A percentile compares a stretch with the other conserved stretches of the same genome.
Evolutionary conservation across 1,140 invertebrate species (phyloP).

Genomic region (Piezodorus guildinii): DNA sequence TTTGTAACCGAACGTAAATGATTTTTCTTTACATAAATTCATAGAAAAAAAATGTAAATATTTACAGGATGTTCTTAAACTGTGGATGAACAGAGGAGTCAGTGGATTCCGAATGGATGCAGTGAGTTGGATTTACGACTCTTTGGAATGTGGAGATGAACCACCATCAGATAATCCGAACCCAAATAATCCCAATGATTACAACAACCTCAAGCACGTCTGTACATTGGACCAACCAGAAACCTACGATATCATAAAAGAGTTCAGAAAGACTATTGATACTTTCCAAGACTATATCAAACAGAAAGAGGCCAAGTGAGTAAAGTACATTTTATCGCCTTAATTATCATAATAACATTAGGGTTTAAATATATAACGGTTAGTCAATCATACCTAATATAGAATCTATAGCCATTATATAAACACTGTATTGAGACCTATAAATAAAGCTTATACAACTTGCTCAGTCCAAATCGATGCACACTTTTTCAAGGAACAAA

Average conservation of each 20-base stretch:
- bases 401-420: too few relatives aligned
- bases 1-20: background rate
- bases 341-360: too few relatives aligned
- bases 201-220: background rate
- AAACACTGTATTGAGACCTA: too few relatives aligned
- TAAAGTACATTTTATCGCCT: too few relatives aligned
- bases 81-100: slow-evolving; percentile 59
- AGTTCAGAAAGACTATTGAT: too few relatives aligned
- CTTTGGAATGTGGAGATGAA: slow-evolving; percentile 12
- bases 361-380: too few relatives aligned
- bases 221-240: background rate
- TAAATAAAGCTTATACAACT: too few relatives aligned
- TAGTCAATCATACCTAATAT: too few relatives aligned
- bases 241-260: too few relatives aligned
- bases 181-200: slow-evolving; percentile 12
- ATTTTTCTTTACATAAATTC: background rate
- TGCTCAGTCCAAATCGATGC: too few relatives aligned
- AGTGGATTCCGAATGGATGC: slow-evolving; percentile 31
- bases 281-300: background rate
- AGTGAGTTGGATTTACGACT: slow-evolving; percentile 46
- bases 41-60: background rate
- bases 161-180: slow-evolving; percentile 17
- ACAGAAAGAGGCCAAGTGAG: background rate
- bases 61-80: slow-evolving; percentile 40
- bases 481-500: too few relatives aligned